phyloP scores from a whole-genome alignment of 2,888 invertebrate genomes.

The Apoderus coryli region DNA sequence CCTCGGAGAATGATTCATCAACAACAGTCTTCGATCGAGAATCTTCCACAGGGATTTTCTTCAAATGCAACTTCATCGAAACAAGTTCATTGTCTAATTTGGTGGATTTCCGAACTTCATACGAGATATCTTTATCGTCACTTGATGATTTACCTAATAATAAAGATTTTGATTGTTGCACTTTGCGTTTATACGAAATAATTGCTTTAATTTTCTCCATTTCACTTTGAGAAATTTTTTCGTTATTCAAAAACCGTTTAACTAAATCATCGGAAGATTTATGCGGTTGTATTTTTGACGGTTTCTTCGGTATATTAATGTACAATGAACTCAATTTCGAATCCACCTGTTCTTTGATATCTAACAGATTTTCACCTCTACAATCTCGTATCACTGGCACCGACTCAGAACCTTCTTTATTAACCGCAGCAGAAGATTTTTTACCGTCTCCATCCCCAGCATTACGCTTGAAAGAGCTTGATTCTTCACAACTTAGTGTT shows the following conservation, averaged over 20 bases:
- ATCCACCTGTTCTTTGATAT: constrained; percentile 25
- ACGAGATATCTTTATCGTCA: constrained; percentile 12
- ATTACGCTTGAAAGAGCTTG: constrained; percentile 17
- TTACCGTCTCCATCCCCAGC: constrained; percentile 11
- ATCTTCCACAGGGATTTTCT: constrained; percentile 19
- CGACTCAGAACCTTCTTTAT: constrained; percentile 19
- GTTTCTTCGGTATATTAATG: constrained; percentile 22
- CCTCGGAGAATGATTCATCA: constrained; percentile 14
- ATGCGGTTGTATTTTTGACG: constrained; percentile 11
- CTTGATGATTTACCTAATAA: constrained; percentile 8
- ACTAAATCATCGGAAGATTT: constrained; percentile 15
- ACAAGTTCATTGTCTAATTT: constrained; percentile 11
- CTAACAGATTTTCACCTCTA: constrained; percentile 21
- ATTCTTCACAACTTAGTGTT: constrained; percentile 21
- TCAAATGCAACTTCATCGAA: constrained; percentile 20
- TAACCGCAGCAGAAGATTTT: constrained; percentile 20
- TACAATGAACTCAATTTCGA: constrained; percentile 24
- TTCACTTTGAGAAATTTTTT: constrained; percentile 21
- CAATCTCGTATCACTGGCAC: constrained; percentile 11
- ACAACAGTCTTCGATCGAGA: constrained; percentile 20
- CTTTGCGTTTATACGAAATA: constrained; percentile 22
- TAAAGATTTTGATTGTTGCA: constrained; percentile 13
- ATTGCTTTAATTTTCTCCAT: constrained; percentile 23
- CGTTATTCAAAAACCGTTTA: constrained; percentile 22
- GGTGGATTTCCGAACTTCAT: constrained; percentile 16